Base-by-base conservation (phyloP, 2,888 invertebrate genomes). In the Plagodis dolabraria region DNA sequence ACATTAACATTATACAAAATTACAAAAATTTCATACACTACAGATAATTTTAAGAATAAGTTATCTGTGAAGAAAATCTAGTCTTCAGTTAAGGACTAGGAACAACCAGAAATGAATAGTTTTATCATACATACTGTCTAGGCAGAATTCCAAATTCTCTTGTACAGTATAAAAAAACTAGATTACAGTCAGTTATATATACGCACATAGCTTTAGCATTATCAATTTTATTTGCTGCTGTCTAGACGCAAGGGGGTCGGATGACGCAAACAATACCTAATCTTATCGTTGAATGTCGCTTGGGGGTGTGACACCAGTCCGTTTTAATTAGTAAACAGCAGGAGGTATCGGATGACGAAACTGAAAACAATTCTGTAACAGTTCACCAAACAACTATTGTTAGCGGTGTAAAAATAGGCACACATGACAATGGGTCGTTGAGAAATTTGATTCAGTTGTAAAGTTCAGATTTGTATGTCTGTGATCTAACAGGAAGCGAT, bases 291-390 rank as follows among this genome's bases (percentile, higher is more conserved):
- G 33, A 44, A 34, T 34, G 34, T 43, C 2, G 2, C 42, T 7
- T 9, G 57, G 66, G 70, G 71, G 70, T 74, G 73, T 74, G 74
- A 62, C 43, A 6, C 6, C 71, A 48, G 51, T 49, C 48, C 44
- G 56, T 66, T 63, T 64, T 57, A 69, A 69, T 74, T 70, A 69
- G 65, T 74, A 74, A 75, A 76, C 75, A 78, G 43, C 53, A 50
- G 53, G 55, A 61, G 63, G 67, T 64, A 58, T 47, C 58, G 67
- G 57, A 64, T 70, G 64, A 63, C 61, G 62, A 69, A 64, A 69
- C 54, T 54, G 63, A 69, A 72, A 76, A 70, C 73, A 74, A 63
- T 33, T 59, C 46, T 51, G 55, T 56, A 40, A 65, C 56, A 33
- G 63, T 55, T 46, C 35, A 55, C 48, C 46, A 60, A 57, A 10